Percentiles rank a stretch among this genome's conserved stretches.
These are phyloP conservation scores for Conus betulinus DNA, from an alignment of 1,140 invertebrate species.

Conservation along the genomic window DNA sequence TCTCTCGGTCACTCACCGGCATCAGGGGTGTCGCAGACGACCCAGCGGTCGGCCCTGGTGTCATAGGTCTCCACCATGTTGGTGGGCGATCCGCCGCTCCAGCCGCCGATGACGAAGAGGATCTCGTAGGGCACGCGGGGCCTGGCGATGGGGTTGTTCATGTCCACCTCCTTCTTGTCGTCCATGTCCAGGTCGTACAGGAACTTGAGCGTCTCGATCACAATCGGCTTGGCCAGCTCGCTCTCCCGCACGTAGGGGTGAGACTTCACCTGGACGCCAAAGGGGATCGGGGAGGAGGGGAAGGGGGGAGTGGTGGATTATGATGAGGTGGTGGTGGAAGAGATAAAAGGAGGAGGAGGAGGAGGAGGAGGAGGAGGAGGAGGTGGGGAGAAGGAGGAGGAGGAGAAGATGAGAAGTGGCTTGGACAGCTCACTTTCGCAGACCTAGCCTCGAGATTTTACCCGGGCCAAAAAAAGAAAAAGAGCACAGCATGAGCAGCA, in stretches of 20 bases:
- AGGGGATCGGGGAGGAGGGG: too few relatives aligned
- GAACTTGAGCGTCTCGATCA: conserved; percentile 84
- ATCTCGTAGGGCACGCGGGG: conserved; percentile 63
- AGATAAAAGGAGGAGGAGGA: too few relatives aligned
- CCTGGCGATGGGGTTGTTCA: conserved; percentile 58
- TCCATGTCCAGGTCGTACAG: conserved; percentile 84
- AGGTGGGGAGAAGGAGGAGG: too few relatives aligned
- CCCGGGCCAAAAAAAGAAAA: too few relatives aligned
- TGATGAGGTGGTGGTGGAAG: too few relatives aligned
- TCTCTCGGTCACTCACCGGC: conserved; percentile 42
- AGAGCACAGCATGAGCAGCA: too few relatives aligned
- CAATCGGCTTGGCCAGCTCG: conserved; percentile 81
- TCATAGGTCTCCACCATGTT: conserved; percentile 87
- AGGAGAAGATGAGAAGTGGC: too few relatives aligned
- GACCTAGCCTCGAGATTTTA: too few relatives aligned
- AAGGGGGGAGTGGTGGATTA: too few relatives aligned
- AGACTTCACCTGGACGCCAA: conserved; percentile 70
- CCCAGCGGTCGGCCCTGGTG: conserved; percentile 84
- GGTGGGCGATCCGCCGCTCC: conserved; percentile 83
- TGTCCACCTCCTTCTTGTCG: conserved; percentile 55
- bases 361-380: too few relatives aligned
- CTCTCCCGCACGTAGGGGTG: conserved; percentile 77
- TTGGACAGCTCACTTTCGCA: too few relatives aligned
- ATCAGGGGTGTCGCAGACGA: conserved; percentile 48
- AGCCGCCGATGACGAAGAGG: conserved; percentile 82